These are phyloP conservation scores for Conops quadrifasciatus DNA, from an alignment of 2,888 invertebrate species.

Conservation along the genomic window DNA sequence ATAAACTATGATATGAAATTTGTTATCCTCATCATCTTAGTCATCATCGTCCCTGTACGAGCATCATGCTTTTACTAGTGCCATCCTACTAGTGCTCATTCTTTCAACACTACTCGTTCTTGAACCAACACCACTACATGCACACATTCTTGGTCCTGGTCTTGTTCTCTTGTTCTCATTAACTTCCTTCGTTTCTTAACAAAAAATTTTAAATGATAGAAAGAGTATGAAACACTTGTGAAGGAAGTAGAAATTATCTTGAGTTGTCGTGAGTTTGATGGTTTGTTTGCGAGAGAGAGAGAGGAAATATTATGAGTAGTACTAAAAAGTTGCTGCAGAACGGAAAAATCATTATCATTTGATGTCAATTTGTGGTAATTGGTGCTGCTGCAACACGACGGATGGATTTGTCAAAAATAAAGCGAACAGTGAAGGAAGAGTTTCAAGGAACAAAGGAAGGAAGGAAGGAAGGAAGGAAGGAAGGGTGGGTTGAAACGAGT, in stretches of 20 bases:
- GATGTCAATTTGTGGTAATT: conserved; percentile 36
- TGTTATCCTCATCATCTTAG: no score
- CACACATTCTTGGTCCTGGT: no score
- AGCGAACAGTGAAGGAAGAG: background rate
- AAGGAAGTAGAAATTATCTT: conserved; percentile 11
- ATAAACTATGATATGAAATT: no score
- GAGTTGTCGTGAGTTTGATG: background rate
- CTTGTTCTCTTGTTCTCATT: conserved; percentile 2
- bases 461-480: no score
- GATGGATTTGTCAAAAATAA: conserved; percentile 27
- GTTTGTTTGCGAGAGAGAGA: background rate
- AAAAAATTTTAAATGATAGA: conserved; percentile 12
- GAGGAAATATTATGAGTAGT: conserved; percentile 5
- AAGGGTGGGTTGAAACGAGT: no score
- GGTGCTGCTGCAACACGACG: conserved; percentile 6
- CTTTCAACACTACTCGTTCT: background rate
- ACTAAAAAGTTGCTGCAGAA: conserved; percentile 10
- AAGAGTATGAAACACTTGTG: conserved; percentile 1
- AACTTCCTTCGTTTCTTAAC: background rate
- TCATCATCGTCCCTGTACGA: no score
- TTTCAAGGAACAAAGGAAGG: no score
- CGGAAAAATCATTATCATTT: conserved; percentile 33
- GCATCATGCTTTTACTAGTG: no score
- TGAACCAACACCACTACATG: no score
- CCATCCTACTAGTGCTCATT: no score